Evolutionary conservation across 2,113 vertebrate species (phyloP).

Genomic region (Fukomys damarensis): DNA sequence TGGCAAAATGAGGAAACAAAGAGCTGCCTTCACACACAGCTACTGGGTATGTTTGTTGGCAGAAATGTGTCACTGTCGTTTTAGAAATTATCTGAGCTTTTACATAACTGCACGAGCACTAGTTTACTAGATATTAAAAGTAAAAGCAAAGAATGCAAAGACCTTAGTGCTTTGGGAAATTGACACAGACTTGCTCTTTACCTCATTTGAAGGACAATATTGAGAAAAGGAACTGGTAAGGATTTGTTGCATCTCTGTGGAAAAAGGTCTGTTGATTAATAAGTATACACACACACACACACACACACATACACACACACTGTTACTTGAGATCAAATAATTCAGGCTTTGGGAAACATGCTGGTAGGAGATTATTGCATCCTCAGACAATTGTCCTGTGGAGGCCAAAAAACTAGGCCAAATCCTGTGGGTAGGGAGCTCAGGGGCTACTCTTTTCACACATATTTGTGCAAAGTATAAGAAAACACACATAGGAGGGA

Average conservation of each 20-base stretch:
- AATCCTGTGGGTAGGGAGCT: neutral
- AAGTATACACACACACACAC: too few relatives aligned
- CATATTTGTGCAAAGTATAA: neutral
- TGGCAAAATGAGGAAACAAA: neutral
- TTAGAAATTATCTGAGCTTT: neutral
- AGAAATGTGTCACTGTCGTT: neutral
- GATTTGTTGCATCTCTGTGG: neutral
- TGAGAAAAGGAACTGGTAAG: neutral
- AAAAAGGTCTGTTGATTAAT: neutral
- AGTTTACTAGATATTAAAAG: neutral
- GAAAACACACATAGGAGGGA: neutral
- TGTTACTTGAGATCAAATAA: neutral
- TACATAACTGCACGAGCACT: neutral
- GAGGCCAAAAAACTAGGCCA: neutral
- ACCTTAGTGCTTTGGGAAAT: neutral
- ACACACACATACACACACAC: neutral
- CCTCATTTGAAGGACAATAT: neutral
- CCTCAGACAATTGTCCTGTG: neutral
- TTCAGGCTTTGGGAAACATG: neutral
- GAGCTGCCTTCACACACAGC: neutral
- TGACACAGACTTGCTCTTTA: neutral
- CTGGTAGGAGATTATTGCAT: neutral
- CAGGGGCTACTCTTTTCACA: neutral
- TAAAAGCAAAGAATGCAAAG: neutral
- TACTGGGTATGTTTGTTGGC: neutral